Evolutionary conservation across 2,113 vertebrate genomes (phyloP), one percentile per base, ranked within the genome.

Genomic region (Erythrolamprus reginae): DNA sequence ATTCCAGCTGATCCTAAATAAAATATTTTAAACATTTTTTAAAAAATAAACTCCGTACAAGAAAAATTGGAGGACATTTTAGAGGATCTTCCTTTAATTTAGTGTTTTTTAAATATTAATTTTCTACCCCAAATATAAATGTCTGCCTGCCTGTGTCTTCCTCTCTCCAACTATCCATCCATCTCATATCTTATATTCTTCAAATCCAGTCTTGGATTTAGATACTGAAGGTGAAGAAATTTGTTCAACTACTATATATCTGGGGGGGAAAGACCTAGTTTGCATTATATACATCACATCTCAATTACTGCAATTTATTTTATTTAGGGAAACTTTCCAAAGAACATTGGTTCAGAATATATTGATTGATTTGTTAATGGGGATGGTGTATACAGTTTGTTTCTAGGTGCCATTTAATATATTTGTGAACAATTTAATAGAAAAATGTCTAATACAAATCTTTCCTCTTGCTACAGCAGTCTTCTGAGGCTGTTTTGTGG

Each of bases 1-100:
- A 98, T 93, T 99, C 99, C 90, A 99, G 95, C 95, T 99, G 98
- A 95, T 99, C 99, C 99, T 99, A 95, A n/a, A 21, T 55, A 86
- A 50, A 33, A 1, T 13, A 26, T 82, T 91, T 87, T 56, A 48
- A 92, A 89, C 2, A 17, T 77, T 42, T 33, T 28, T 13, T 6
- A 24, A 70, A 77, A 77, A 77, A 77, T 8, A 77, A 77, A 42
- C 17, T 77, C n/a, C 38, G 6, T n/a, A 65, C 28, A 33, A 65
- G 12, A 12, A n/a, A 70, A 88, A 65, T 52, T 58, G 89, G 28
- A 85, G 7, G 3, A 55, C 3, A 9, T 83, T 93, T 52, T 26
- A 33, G 90, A 24, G 86, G 93, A 89, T 8, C 10, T 5, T 15
- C 51, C 21, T 38, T 33, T 77, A 51, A 33, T 89, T n/a, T 55